phyloP scores from a whole-genome alignment of 2,113 vertebrate species.

The Periophthalmus modestus region DNA sequence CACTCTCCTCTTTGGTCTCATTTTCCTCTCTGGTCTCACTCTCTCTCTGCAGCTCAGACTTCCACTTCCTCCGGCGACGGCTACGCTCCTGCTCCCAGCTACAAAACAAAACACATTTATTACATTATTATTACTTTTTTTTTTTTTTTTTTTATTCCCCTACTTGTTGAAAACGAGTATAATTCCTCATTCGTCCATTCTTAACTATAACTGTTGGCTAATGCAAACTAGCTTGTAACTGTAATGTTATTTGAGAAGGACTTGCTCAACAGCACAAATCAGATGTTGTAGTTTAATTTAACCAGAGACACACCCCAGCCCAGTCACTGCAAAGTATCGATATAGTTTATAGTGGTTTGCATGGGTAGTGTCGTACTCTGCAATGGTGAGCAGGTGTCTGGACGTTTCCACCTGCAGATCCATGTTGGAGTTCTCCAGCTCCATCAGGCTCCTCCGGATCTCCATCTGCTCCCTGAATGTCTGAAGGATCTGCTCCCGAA shows the following conservation, averaged over 20 bases:
- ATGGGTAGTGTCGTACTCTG: conserved; percentile 71
- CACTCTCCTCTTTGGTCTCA: conserved; percentile 81
- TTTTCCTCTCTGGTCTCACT: conserved; percentile 24
- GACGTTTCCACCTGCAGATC: conserved; percentile 86
- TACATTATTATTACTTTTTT: too few relatives aligned
- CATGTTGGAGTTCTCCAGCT: conserved; percentile 86
- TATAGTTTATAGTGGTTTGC: too few relatives aligned
- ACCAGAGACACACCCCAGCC: too few relatives aligned
- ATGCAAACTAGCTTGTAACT: too few relatives aligned
- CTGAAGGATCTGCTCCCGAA: conserved; percentile 83
- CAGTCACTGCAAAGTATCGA: too few relatives aligned
- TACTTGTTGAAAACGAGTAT: too few relatives aligned
- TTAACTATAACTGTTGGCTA: too few relatives aligned
- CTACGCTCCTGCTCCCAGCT: conserved; percentile 89
- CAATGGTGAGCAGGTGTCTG: conserved; percentile 83
- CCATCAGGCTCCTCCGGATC: conserved; percentile 82
- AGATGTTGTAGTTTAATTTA: too few relatives aligned
- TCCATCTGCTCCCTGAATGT: conserved; percentile 89
- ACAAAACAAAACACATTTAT: not conserved
- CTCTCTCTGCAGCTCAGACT: conserved; percentile 81
- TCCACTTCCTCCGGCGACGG: conserved; percentile 78
- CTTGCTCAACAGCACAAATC: too few relatives aligned
- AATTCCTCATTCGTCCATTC: too few relatives aligned
- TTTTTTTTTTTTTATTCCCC: too few relatives aligned
- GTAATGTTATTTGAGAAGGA: too few relatives aligned